Conservation (phyloP, 53 echinoderm and acorn worm genomes). For the Hippasteria phrygiana region DNA sequence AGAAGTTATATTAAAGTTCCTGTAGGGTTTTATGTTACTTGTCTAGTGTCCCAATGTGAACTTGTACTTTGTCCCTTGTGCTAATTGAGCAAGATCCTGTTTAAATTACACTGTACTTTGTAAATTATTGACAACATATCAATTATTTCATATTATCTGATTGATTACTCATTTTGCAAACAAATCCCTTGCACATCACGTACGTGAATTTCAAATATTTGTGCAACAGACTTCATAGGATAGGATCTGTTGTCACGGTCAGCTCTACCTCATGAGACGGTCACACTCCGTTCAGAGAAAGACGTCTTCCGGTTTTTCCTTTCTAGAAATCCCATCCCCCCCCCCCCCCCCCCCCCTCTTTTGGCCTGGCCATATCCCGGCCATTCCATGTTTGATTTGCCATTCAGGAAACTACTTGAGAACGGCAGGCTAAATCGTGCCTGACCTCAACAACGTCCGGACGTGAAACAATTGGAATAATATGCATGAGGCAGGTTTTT, state of each 20-base stretch:
- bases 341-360: background rate
- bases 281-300: background rate
- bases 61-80: too few relatives aligned
- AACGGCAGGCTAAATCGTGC: constrained; percentile 38
- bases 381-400: constrained; percentile 30
- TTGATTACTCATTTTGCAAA: too few relatives aligned
- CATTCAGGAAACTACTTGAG: constrained; percentile 29
- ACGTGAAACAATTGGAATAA: background rate
- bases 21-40: too few relatives aligned
- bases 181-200: background rate
- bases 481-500: constrained; percentile 9
- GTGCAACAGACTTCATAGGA: background rate
- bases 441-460: constrained; percentile 19
- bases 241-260: background rate
- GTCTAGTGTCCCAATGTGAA: too few relatives aligned
- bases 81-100: too few relatives aligned
- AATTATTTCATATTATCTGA: background rate
- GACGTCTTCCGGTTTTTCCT: background rate
- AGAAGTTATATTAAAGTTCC: too few relatives aligned
- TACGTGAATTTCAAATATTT: background rate
- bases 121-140: too few relatives aligned
- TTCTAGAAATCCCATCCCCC: constrained; percentile 21
- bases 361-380: constrained; percentile 9
- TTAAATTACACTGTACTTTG: too few relatives aligned
- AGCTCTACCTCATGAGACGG: background rate